Evolutionary conservation across 2,113 vertebrate species (phyloP), one percentile per base, ranked within the genome.

Genomic region (Cynopterus brachyotis): DNA sequence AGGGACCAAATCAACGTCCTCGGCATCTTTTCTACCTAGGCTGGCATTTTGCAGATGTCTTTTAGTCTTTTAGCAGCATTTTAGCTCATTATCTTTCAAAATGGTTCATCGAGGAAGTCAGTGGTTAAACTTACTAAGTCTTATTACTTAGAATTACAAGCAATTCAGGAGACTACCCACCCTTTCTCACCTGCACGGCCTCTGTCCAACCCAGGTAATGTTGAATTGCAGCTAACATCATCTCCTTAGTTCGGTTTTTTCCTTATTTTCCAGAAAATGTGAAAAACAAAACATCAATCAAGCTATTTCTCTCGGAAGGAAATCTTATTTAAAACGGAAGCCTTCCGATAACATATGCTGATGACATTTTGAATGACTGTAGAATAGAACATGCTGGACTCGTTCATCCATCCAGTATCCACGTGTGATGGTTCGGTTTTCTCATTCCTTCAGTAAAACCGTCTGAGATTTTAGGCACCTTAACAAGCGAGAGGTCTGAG

Each of bases 311-410:
- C 35, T 88, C 81, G 13, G 62, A 85, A 88, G 50, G 81, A 94
- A 78, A 78, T 72, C 76, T 81, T 81, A 90, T 91, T 94, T 85
- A 45, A 96, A 95, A 79, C 70, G 37, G 84, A 87, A 40, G 81
- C 15, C 2, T 40, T 59, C 69, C 69, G 37, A 90, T 83, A 84
- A 83, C 59, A 32, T 81, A 42, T 37, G 84, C 66, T 89, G 72
- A 79, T 59, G 45, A 76, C 28, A 88, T 85, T 85, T 95, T 82
- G 30, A 95, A 53, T 70, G 83, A 60, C 73, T 60, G n/a, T 37
- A 80, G 76, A 70, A 64, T 78, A 70, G 22, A 60, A 5, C 89
- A 69, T 6, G 66, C 57, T 50, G 32, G 35, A 86, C 89, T 84
- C 15, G 50, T 45, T 53, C 94, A 66, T 81, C 50, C 11, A 60